Evolutionary conservation across 2,888 invertebrate genomes (phyloP).

Genomic region (Pogonocherus hispidulus): DNA sequence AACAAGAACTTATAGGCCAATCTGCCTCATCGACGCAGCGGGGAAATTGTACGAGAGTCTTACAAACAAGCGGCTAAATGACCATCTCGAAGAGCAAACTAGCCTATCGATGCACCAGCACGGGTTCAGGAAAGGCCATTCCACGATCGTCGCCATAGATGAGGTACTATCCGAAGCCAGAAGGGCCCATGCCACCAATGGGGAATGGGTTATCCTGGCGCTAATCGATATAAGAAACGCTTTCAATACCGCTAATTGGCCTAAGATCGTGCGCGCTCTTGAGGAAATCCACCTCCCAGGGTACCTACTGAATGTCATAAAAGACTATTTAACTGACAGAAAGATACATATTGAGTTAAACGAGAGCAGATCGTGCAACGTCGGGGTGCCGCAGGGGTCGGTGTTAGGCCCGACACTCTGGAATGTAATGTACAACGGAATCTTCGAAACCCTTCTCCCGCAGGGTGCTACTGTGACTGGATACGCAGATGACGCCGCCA

Average conservation of each 20-base stretch:
- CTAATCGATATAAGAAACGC: slow-evolving; percentile 40
- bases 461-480: slow-evolving; percentile 11
- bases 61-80: background rate
- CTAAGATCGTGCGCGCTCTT: slow-evolving; percentile 24
- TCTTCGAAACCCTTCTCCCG: slow-evolving; percentile 12
- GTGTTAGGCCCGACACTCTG: slow-evolving; percentile 40
- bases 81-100: background rate
- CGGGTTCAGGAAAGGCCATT: too few species aligned
- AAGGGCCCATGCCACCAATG: too few species aligned
- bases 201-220: background rate
- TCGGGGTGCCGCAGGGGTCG: slow-evolving; percentile 37
- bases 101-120: background rate
- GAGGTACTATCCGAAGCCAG: background rate
- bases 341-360: background rate
- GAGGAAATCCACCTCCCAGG: background rate
- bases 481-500: slow-evolving; percentile 38
- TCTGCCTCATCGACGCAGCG: background rate
- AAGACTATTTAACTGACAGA: slow-evolving; percentile 28
- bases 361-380: background rate
- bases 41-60: background rate
- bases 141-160: slow-evolving; percentile 2
- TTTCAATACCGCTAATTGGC: slow-evolving; percentile 38
- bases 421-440: slow-evolving; percentile 34
- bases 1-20: background rate
- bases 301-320: slow-evolving; percentile 10